Evolutionary conservation across 2,797 vertebrate genomes (phyloP), one percentile per base, ranked within the genome.

Genomic region (Protosalanx chinensis): DNA sequence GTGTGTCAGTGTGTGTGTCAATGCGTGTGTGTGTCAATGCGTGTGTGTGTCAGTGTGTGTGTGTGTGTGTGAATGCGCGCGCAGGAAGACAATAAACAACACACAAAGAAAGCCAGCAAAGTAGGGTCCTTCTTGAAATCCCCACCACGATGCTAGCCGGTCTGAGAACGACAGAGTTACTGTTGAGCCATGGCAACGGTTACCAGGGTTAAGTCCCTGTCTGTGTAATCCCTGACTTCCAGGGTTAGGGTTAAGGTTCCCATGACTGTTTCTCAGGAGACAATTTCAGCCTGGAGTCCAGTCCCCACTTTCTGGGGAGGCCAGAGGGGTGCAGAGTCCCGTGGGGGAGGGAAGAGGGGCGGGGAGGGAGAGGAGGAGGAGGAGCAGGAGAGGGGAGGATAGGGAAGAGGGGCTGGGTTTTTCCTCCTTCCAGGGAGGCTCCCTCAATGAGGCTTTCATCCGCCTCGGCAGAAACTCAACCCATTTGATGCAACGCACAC

Each of bases 371-470:
- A n/a, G n/a, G 33, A 6, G 27, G 15, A 32, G 18, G 20, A 60
- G 32, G 58, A 35, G 78, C 15, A 6, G 20, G 76, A 72, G 51
- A 59, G 70, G 80, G 80, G 80, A 79, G 78, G 75, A 80, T 8
- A 23, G n/a, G 53, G 53, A 33, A 15, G 68, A 58, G 49, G 35
- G 20, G 35, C 16, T 10, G 16, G 51, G 78, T 78, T 81, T 13
- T 41, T 80, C 80, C 74, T n/a, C 76, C 80, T 80, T 73, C 56
- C 77, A 71, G 73, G 64, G 4, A 30, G 71, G 76, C 77, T 79
- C 80, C 87, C 87, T 88, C 85, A 90, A 87, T 33, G 77, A 70
- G 71, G 73, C 68, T 79, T 76, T 84, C 82, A 78, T 75, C 81
- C 69, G 70, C 76, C 66, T 72, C 73, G 70, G 84, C 75, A 79